Percentiles rank a stretch among this genome's conserved stretches.
Conservation (phyloP, 2,888 invertebrate species). For the Neelides folsomi region DNA sequence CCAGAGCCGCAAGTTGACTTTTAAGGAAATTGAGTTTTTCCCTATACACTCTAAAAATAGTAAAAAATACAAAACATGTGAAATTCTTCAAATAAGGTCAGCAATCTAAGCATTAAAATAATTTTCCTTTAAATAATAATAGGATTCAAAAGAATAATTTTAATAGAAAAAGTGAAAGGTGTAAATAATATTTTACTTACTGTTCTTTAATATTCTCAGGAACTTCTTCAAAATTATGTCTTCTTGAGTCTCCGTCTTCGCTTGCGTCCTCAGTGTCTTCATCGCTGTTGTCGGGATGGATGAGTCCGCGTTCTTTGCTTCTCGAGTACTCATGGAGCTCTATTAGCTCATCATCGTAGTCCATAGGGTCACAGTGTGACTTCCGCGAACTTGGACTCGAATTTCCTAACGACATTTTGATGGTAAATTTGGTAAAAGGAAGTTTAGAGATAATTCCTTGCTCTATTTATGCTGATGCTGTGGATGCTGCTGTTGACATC, state of each 20-base stretch:
- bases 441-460: no score
- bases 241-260: slow-evolving; percentile 42
- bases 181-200: no score
- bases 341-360: slow-evolving; percentile 24
- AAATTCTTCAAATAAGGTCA: not conserved
- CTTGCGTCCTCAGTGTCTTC: slow-evolving; percentile 91
- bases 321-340: slow-evolving; percentile 10
- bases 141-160: no score
- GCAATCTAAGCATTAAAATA: slow-evolving; percentile 25
- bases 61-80: not conserved
- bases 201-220: slow-evolving; percentile 70
- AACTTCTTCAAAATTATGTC: slow-evolving; percentile 39
- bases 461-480: no score
- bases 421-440: no score
- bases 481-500: no score
- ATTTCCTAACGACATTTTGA: no score
- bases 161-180: no score
- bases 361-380: slow-evolving; percentile 25
- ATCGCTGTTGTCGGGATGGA: slow-evolving; percentile 10
- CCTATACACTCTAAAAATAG: slow-evolving; percentile 59
- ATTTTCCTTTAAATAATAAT: not conserved
- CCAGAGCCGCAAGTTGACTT: slow-evolving; percentile 74
- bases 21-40: slow-evolving; percentile 78
- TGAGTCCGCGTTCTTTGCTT: slow-evolving; percentile 4
- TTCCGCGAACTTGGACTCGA: slow-evolving; percentile 7